Base-by-base conservation (phyloP, 2,888 invertebrate species). In the Epinotia nisella region DNA sequence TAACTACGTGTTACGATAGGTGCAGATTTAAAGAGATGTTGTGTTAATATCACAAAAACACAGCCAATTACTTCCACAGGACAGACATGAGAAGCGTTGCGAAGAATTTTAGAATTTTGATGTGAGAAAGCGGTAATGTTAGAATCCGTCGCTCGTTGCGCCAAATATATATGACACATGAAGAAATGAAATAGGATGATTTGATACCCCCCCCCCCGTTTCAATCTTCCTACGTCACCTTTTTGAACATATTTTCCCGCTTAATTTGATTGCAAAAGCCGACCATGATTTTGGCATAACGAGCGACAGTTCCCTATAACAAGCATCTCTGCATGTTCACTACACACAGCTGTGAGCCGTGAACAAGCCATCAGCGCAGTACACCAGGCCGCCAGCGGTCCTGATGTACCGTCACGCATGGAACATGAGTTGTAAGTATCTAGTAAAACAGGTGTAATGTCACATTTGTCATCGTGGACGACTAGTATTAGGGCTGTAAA, bases 1-100 rank as follows among this genome's bases (percentile, higher is more conserved):
- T 53, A 53, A 21, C 66, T 66, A 66, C 66, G 15, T 21, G 66
- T 66, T 66, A 66, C 39, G 29, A 29, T 24, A 62, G 64, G 64
- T 71, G 70, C 70, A 39, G 56, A 51, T 65, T 51, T 2, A 59
- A 58, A 71, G 49, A 64, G 59, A 58, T 62, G 62, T 67, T 24
- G 53, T 58, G 61, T 77, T 78, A 77, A 76, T 75, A 74, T 79
- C 75, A 79, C 77, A 79, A 39, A 24, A 56, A 49, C 21, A 75
- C 75, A 83, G 81, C 83, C 83, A 84, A 85, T 84, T 74, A 75
- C 77, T 75, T 76, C 76, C 76, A 49, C 49, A 79, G 78, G 66
- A 75, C 66, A 76, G 69, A 62, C 70, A 75, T 77, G 77, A 71
- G 68, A 73, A 73, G 73, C 73, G 68, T 58, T 66, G 76, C 66